Evolutionary conservation across 2,888 invertebrate species (phyloP).

Genomic region (Erebia ligea): DNA sequence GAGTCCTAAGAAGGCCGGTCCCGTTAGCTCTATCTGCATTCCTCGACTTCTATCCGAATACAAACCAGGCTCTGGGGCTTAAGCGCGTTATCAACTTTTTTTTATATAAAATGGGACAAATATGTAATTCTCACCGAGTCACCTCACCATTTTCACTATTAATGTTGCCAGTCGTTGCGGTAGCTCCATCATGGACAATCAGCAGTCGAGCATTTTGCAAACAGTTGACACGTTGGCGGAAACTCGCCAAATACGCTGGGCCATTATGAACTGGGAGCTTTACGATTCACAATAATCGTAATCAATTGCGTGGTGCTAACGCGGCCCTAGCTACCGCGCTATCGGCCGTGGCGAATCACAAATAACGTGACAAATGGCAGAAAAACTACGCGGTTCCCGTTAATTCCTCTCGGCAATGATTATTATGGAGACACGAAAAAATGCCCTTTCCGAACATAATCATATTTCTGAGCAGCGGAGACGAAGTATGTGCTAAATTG

Average conservation of each 20-base stretch:
- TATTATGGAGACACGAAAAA: constrained; percentile 29
- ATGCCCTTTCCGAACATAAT: constrained; percentile 19
- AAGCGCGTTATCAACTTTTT: too few species aligned
- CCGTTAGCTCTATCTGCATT: too few species aligned
- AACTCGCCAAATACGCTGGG: background rate
- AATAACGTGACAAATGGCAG: constrained; percentile 59
- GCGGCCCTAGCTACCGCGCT: constrained; percentile 26
- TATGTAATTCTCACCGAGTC: too few species aligned
- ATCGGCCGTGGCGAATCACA: constrained; percentile 36
- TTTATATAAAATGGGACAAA: too few species aligned
- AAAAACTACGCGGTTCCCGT: constrained; percentile 51
- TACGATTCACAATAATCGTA: constrained; percentile 10
- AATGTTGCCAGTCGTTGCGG: too few species aligned
- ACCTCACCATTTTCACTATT: too few species aligned
- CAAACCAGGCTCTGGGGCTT: too few species aligned
- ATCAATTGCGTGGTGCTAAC: constrained; percentile 34
- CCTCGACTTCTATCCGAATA: too few species aligned
- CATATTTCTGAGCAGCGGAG: constrained; percentile 14
- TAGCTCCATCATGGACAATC: too few species aligned
- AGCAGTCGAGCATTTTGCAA: too few species aligned
- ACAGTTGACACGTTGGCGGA: background rate
- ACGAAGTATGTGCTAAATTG: constrained; percentile 9
- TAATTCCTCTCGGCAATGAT: constrained; percentile 52
- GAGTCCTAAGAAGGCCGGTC: too few species aligned
- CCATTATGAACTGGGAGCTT: background rate